Conservation (phyloP, 2,888 invertebrate species). For the Gnatocerus cornutus region DNA sequence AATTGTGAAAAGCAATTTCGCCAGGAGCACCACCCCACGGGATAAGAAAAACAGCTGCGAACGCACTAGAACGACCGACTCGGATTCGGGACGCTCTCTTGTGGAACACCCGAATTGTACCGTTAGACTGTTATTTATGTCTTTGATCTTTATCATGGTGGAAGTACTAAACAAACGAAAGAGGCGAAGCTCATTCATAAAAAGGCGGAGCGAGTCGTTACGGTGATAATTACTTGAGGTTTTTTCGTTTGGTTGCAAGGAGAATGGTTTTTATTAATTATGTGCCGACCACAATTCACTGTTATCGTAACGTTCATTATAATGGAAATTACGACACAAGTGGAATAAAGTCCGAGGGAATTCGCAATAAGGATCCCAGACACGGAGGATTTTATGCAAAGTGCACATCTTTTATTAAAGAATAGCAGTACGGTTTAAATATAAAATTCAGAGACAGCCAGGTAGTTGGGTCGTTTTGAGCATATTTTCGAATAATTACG, state of each 20-base stretch:
- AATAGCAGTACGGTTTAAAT: slow-evolving; percentile 7
- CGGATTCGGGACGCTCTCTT: slow-evolving; percentile 3
- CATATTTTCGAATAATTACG: no score
- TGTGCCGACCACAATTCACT: not conserved
- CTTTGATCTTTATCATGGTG: slow-evolving; percentile 7
- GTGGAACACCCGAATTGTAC: slow-evolving; percentile 15
- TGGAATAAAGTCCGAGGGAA: slow-evolving; percentile 16
- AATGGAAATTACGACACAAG: slow-evolving; percentile 26
- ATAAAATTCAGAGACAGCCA: slow-evolving; percentile 1
- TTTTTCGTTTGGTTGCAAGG: not conserved
- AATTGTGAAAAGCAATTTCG: slow-evolving; percentile 47
- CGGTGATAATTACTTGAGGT: not conserved
- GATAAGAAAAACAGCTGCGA: slow-evolving; percentile 18
- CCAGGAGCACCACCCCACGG: slow-evolving; percentile 12
- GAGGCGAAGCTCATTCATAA: slow-evolving; percentile 10
- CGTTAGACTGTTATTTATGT: not conserved
- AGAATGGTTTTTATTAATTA: not conserved
- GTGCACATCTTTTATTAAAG: slow-evolving; percentile 27
- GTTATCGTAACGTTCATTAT: slow-evolving; percentile 17
- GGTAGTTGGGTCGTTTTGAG: not conserved
- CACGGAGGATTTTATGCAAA: slow-evolving; percentile 26
- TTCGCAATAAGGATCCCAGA: slow-evolving; percentile 17
- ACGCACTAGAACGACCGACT: slow-evolving; percentile 1
- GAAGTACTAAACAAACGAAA: slow-evolving; percentile 6
- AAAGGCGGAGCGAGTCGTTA: not conserved